Base-by-base conservation (phyloP, 2,888 invertebrate species). In the Oxystoma pomonae region DNA sequence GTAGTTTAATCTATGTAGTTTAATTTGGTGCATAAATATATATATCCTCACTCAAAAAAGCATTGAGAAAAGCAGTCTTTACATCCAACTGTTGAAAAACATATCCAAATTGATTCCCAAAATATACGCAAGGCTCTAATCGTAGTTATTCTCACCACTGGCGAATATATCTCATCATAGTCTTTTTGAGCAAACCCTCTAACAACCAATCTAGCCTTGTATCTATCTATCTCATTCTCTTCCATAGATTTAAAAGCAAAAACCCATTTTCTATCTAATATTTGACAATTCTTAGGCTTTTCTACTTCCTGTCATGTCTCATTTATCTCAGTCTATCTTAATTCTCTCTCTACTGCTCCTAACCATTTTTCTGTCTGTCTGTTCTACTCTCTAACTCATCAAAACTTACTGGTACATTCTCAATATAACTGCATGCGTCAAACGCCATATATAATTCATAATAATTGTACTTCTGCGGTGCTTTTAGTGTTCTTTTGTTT, bases 51-150 rank as follows among this genome's bases (percentile, higher is more conserved):
- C n/a, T n/a, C n/a, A n/a, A n/a, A n/a, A n/a, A n/a, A n/a, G n/a
- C n/a, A n/a, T n/a, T n/a, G n/a, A n/a, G n/a, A n/a, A n/a, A n/a
- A n/a, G n/a, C n/a, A n/a, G n/a, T n/a, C n/a, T n/a, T n/a, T n/a
- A n/a, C n/a, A n/a, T n/a, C n/a, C n/a, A n/a, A n/a, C n/a, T n/a
- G n/a, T n/a, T n/a, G n/a, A n/a, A n/a, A n/a, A n/a, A n/a, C n/a
- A 50, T 50, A 50, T 50, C 50, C n/a, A 50, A 50, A 50, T n/a
- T 50, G 50, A 50, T 50, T 50, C n/a, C 50, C 50, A 50, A 50
- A 12, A 50, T 12, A 12, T 50, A 50, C n/a, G n/a, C n/a, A 50
- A 50, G n/a, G 50, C 50, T 50, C 50, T 50, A n/a, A 50, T 50
- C 9, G 12, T 50, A n/a, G 50, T 50, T 50, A 12, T 12, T 50